These are phyloP conservation scores for Sarcophilus harrisii DNA, from an alignment of 2,797 vertebrate species.

Conservation along the genomic window DNA sequence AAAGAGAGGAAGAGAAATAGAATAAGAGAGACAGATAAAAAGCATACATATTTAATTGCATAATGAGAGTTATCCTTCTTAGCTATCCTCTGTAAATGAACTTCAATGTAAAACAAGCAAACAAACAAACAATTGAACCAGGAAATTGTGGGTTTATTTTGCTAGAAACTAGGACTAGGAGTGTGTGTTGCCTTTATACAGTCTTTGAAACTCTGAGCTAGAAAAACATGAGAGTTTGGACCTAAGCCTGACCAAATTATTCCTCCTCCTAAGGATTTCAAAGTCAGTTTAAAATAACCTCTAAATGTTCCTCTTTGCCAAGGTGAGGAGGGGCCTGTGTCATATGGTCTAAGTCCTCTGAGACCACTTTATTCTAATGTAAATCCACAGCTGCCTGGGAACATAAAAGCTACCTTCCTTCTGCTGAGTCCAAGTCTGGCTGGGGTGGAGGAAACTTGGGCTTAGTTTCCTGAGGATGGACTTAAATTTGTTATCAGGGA, in stretches of 20 bases:
- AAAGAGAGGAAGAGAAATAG: background rate
- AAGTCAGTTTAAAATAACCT: constrained; percentile 38
- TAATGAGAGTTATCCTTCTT: constrained; percentile 48
- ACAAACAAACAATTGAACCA: constrained; percentile 47
- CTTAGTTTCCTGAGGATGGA: background rate
- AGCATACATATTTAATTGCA: constrained; percentile 30
- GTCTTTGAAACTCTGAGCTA: constrained; percentile 67
- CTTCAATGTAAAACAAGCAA: background rate
- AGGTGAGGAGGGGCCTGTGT: constrained; percentile 33
- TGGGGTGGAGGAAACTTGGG: background rate
- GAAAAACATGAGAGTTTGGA: constrained; percentile 65
- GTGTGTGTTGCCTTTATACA: constrained; percentile 54
- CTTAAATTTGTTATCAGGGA: constrained; percentile 28
- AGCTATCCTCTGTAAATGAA: constrained; percentile 50
- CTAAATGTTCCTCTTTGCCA: constrained; percentile 46
- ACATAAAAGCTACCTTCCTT: constrained; percentile 18
- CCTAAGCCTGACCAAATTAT: constrained; percentile 48
- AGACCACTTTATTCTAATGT: constrained; percentile 11
- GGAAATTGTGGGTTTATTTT: constrained; percentile 74
- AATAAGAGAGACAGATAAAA: background rate
- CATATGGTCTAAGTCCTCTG: constrained; percentile 7
- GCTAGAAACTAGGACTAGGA: constrained; percentile 38
- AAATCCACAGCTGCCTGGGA: constrained; percentile 22
- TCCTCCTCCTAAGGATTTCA: constrained; percentile 56
- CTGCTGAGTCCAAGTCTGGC: background rate